phyloP scores from a whole-genome alignment of 1,140 invertebrate genomes.

The Listronotus bonariensis region DNA sequence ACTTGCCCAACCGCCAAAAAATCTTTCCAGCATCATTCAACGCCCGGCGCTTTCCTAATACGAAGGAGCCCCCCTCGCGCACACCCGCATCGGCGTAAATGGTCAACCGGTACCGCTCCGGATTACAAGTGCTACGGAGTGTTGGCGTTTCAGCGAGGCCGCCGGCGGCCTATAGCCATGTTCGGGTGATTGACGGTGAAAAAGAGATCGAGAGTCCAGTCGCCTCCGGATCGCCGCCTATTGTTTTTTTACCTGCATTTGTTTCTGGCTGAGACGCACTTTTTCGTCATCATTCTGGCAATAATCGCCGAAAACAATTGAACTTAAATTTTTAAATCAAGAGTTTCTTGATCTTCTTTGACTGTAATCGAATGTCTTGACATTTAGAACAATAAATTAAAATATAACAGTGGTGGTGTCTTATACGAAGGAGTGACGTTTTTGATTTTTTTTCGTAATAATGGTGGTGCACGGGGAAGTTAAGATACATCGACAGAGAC shows the following conservation, averaged over 20 bases:
- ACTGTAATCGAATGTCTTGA: too few species aligned
- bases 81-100: slow-evolving; percentile 15
- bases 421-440: too few species aligned
- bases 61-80: slow-evolving; percentile 7
- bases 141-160: slow-evolving; percentile 12
- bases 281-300: too few species aligned
- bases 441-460: slow-evolving; percentile 26
- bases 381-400: too few species aligned
- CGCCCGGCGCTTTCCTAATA: slow-evolving; percentile 26
- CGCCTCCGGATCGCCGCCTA: neutral
- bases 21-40: slow-evolving; percentile 21
- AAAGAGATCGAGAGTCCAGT: neutral
- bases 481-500: slow-evolving; percentile 27
- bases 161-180: slow-evolving; percentile 15
- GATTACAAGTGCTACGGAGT: slow-evolving; percentile 21
- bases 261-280: neutral
- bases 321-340: too few species aligned
- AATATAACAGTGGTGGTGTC: too few species aligned
- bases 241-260: neutral
- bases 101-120: slow-evolving; percentile 12
- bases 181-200: slow-evolving; percentile 22
- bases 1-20: neutral
- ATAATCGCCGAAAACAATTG: too few species aligned
- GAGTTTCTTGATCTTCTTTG: too few species aligned
- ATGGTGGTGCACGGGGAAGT: slow-evolving; percentile 38